Conservation (phyloP, 2,888 invertebrate genomes). For the Campoplex capitator region DNA sequence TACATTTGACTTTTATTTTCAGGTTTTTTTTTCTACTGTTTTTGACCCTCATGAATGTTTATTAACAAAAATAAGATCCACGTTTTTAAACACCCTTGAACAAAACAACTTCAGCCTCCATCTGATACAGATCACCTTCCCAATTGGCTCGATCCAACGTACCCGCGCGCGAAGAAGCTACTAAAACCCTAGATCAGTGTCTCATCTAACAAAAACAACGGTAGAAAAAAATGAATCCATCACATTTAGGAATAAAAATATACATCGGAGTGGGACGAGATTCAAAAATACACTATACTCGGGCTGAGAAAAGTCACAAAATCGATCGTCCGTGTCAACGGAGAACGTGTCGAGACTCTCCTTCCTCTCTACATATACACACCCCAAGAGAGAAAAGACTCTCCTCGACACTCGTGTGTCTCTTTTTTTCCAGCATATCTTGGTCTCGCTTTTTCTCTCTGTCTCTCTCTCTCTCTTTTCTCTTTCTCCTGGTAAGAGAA, state of each 20-base stretch:
- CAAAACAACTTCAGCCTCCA: background rate
- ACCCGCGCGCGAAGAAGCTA: background rate
- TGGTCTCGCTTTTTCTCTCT: conserved; percentile 7
- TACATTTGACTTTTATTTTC: no score
- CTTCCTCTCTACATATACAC: conserved; percentile 40
- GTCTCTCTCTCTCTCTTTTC: conserved; percentile 36
- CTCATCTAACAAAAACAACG: background rate
- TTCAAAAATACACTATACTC: conserved; percentile 62
- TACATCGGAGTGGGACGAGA: conserved; percentile 44
- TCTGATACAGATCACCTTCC: background rate
- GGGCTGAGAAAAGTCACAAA: conserved; percentile 53
- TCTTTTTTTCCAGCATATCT: conserved; percentile 43
- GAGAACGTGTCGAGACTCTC: conserved; percentile 67
- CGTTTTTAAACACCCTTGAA: background rate
- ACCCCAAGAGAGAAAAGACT: conserved; percentile 51
- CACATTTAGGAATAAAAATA: conserved; percentile 66
- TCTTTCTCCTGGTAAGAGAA: conserved; percentile 58
- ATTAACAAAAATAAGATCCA: background rate
- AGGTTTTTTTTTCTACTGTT: background rate
- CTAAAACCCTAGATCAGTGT: background rate
- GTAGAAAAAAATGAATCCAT: conserved; percentile 51
- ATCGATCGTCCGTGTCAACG: conserved; percentile 70
- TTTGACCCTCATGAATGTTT: background rate
- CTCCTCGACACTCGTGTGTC: conserved; percentile 54
- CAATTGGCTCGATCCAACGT: conserved; percentile 2